Base-by-base conservation (phyloP, 2,797 vertebrate genomes). In the Enteromius argenteus region DNA sequence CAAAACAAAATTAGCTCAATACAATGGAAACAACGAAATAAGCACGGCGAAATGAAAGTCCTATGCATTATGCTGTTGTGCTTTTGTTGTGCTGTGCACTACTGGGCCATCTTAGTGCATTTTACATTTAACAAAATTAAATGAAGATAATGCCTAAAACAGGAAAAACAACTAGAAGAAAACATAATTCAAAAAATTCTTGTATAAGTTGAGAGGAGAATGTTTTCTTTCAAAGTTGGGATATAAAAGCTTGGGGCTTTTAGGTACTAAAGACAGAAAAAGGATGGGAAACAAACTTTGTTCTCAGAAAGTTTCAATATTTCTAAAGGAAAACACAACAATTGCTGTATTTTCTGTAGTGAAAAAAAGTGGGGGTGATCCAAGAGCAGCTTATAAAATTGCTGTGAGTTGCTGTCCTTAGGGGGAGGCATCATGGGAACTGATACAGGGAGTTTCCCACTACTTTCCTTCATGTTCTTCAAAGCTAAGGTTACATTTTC, bases 371-470 rank as follows among this genome's bases (percentile, higher is more conserved):
- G 21, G 8, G 44, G 42, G n/a, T 51, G 72, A 67, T 42, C 35
- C 37, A 9, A 76, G 81, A 68, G 37, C 6, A 39, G 35, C 23
- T 42, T 58, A 32, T 76, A 42, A 5, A 67, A 44, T 74, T 66
- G 11, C 77, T 60, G 37, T 21, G 27, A 17, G 42, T n/a, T 67
- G 46, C 64, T 86, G 66, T 86, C 76, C 85, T 75, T 21, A 30
- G 58, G 81, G 35, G 37, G 42, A 74, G 39, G 85, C 39, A 73
- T 83, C 77, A 74, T 79, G 37, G 76, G 69, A 86, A 79, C 15
- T 64, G 81, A 86, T 82, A 79, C 67, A 23, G 58, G 85, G 85
- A 86, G 76, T 86, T 83, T 74, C 85, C 85, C 68, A 58, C 44
- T 42, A 30, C 72, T 68, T 71, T 32, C 66, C 69, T 64, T 72